Evolutionary conservation across 2,797 vertebrate genomes (phyloP), one percentile per base, ranked within the genome.

Genomic region (Acipenser oxyrinchus): DNA sequence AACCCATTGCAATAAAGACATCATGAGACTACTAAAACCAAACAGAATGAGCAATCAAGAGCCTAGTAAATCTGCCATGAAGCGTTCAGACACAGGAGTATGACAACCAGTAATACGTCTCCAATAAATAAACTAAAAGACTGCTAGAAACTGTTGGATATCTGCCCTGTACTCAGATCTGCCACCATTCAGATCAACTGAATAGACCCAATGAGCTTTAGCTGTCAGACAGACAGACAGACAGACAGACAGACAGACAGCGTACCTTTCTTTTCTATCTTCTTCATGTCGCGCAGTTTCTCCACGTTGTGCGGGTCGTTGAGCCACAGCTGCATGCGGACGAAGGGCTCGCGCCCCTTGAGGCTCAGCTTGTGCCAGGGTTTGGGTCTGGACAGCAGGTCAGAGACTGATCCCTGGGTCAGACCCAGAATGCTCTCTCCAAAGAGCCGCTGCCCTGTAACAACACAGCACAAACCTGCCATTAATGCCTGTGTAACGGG

Each of bases 291-390:
- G 1, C 95, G 86, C 74, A 99, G 87, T 78, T 95, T 98, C 76
- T 97, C 94, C 12, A 99, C 93, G 0, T 96, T 99, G 77, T 97
- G 94, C 1, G 96, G 93, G 78, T 99, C 97, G 0, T 89, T 98
- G 77, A 99, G 92, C 97, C 97, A 99, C 60, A 99, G 89, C 83
- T 98, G 95, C 97, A 99, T 99, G 12, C 97, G 95, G 62, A 99
- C 94, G 10, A 99, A 99, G 0, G 97, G 97, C 83, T 99, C 96
- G 66, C 97, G 84, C 71, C 97, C 97, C 78, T 99, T 99, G 70
- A 99, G 88, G 81, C 97, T 99, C 74, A 99, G 91, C 69, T 99
- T 99, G 84, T 96, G 96, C 97, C 97, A 99, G 0, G 97, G 95
- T 76, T 99, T 99, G 73, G 97, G 97, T 69, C 97, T 88, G 63